Evolutionary conservation across 2,888 invertebrate genomes (phyloP).

Genomic region (Scaeva pyrastri): DNA sequence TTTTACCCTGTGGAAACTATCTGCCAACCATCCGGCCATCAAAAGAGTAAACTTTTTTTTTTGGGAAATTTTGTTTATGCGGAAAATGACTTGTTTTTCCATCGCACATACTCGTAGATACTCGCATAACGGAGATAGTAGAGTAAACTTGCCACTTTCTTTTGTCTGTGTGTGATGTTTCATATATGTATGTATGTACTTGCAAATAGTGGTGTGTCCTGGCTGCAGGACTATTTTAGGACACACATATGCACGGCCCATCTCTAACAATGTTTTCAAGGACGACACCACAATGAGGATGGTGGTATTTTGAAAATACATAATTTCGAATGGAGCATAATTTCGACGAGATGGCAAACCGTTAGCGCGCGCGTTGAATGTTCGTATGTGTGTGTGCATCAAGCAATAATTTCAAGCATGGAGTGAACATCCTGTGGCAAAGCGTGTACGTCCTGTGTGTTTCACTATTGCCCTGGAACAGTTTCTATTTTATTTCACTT

Average conservation of each 20-base stretch:
- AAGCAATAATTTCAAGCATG: conserved; percentile 26
- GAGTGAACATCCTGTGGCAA: conserved; percentile 23
- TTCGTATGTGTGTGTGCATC: no score
- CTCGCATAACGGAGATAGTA: neutral
- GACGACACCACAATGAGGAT: conserved; percentile 30
- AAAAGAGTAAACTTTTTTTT: conserved; percentile 22
- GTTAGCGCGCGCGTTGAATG: conserved; percentile 12
- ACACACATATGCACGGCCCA: neutral
- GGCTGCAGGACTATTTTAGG: conserved; percentile 12
- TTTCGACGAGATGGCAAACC: conserved; percentile 35
- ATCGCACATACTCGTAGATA: neutral
- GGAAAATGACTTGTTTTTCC: conserved; percentile 61
- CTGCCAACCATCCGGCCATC: conserved; percentile 25
- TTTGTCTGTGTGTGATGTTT: conserved; percentile 16
- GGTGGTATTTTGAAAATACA: conserved; percentile 51
- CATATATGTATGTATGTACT: neutral
- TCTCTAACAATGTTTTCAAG: conserved; percentile 16
- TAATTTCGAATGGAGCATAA: conserved; percentile 50
- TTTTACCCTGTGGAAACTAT: conserved; percentile 5
- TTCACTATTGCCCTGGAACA: neutral
- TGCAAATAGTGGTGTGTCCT: conserved; percentile 8
- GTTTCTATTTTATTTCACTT: neutral
- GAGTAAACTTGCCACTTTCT: conserved; percentile 9
- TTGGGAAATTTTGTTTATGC: conserved; percentile 55
- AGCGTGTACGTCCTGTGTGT: neutral